Evolutionary conservation across 2,888 invertebrate genomes (phyloP), one percentile per base, ranked within the genome.

Genomic region (Plagiodera versicolora): DNA sequence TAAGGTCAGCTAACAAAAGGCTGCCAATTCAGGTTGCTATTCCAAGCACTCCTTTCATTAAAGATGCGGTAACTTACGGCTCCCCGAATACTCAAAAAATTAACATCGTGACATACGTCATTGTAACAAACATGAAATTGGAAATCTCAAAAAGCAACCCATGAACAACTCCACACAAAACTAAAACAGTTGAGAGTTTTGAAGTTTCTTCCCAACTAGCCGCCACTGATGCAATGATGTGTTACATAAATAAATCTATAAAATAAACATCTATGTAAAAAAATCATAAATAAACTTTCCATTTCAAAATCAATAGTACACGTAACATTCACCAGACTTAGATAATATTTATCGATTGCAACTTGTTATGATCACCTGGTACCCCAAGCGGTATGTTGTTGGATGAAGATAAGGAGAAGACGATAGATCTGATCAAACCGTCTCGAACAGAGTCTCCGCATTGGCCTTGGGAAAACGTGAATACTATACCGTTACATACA

Each of bases 381-480:
- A 71, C 67, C 1, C 72, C 70, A 6, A 68, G 69, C 47, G 67
- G 72, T 39, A 62, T 52, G 46, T 58, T 71, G 52, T 63, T 66
- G 59, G 69, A 70, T 5, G 67, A 64, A 28, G 86, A 85, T 55
- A 77, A 74, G 18, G 87, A 86, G 75, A 91, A 92, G 66, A 92
- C 88, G 61, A 92, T 90, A 32, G 90, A 89, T 52, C 91, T 83
- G 68, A 92, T 90, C 58, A 92, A 84, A 0, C 92, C 91, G 75
- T 92, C 91, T 24, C 91, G 83, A 9, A 89, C 84, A 0, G 88
- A 88, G 75, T 91, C 90, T 47, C 84, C 85, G 69, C 85, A 85
- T 77, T 87, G 86, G 0, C 89, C 90, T 69, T 89, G 87, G 74
- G 89, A 87, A 79, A 92, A 92, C 74, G 86, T 86, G 80, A 92